Evolutionary conservation across 2,797 vertebrate species (phyloP).

Genomic region (Megalops cyprinoides): DNA sequence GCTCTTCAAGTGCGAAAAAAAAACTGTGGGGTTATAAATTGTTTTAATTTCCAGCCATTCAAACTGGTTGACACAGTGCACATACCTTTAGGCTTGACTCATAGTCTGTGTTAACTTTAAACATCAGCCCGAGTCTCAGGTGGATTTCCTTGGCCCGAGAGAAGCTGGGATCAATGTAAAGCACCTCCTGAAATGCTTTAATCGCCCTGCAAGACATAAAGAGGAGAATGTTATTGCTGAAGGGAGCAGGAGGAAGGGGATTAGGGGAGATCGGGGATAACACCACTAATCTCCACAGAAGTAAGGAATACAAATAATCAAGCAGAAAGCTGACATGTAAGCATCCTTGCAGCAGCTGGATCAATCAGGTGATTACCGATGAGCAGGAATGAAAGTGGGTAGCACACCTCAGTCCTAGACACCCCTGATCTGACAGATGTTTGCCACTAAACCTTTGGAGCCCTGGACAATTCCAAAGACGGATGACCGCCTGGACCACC

Average conservation of each 20-base stretch:
- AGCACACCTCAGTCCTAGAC: no score
- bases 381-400: no score
- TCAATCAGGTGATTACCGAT: no score
- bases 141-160: slow-evolving; percentile 96
- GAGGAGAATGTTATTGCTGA: slow-evolving; percentile 33
- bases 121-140: slow-evolving; percentile 97
- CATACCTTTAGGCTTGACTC: slow-evolving; percentile 97
- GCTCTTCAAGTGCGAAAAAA: slow-evolving; percentile 28
- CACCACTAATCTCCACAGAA: no score
- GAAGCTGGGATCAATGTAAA: slow-evolving; percentile 96
- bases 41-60: no score
- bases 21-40: neutral
- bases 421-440: neutral
- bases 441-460: neutral
- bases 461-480: neutral
- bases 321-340: neutral
- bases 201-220: slow-evolving; percentile 83
- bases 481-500: neutral
- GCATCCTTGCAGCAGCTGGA: neutral
- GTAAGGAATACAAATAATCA: neutral
- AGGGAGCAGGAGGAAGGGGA: no score
- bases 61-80: neutral
- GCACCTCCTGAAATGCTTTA: slow-evolving; percentile 98
- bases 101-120: slow-evolving; percentile 97
- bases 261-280: no score